Evolutionary conservation across 2,888 invertebrate genomes (phyloP).

Genomic region (Temnothorax ravouxi): DNA sequence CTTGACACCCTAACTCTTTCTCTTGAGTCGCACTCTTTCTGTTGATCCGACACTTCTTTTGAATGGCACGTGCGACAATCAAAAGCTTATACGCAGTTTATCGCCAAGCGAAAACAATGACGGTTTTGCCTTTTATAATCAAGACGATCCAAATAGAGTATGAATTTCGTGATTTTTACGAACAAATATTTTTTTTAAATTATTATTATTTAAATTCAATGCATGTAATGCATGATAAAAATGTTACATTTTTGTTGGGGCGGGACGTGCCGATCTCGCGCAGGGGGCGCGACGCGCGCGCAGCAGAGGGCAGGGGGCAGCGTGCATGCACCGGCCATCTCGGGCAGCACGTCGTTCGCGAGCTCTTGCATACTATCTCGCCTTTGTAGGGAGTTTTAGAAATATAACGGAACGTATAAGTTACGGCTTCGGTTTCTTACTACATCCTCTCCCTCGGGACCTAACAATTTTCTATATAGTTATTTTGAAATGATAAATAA

Average conservation of each 20-base stretch:
- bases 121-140: background rate
- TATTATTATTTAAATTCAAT: background rate
- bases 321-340: too few species aligned
- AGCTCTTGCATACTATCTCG: too few species aligned
- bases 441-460: too few species aligned
- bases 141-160: background rate
- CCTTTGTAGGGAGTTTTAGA: too few species aligned
- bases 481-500: background rate
- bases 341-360: too few species aligned
- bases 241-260: background rate
- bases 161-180: background rate
- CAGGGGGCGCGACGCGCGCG: too few species aligned
- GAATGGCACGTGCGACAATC: slow-evolving; percentile 52
- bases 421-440: too few species aligned
- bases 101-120: background rate
- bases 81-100: background rate
- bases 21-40: slow-evolving; percentile 64
- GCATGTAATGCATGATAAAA: background rate
- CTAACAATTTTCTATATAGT: too few species aligned
- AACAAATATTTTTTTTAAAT: background rate
- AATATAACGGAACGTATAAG: too few species aligned
- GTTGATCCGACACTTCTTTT: slow-evolving; percentile 48
- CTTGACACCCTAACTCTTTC: slow-evolving; percentile 73
- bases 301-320: too few species aligned
- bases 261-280: too few species aligned